Percentiles rank a stretch among this genome's conserved stretches.
Conservation (phyloP, 2,888 invertebrate species). For the Zele albiditarsus region DNA sequence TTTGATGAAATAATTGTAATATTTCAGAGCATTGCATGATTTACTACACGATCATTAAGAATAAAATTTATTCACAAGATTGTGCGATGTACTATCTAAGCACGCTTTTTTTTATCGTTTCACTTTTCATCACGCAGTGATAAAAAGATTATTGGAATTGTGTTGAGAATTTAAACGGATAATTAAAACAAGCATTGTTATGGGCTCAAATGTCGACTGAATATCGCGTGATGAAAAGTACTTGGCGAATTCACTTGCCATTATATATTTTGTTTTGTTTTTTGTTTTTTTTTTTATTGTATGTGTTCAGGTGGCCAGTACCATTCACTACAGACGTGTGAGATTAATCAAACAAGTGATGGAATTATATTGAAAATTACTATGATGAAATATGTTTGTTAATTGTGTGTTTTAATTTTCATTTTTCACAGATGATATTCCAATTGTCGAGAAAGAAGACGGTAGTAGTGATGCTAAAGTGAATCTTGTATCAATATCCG, state of each 20-base stretch:
- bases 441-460: constrained; percentile 81
- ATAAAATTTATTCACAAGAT: background rate
- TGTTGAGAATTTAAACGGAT: background rate
- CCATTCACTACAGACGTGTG: background rate
- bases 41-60: background rate
- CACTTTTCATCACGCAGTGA: background rate
- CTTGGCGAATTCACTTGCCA: no score
- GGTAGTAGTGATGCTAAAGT: constrained; percentile 75
- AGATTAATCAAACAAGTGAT: background rate
- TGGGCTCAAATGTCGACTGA: no score
- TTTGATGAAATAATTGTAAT: background rate
- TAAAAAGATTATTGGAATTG: background rate
- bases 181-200: no score
- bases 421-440: constrained; percentile 86
- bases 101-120: background rate
- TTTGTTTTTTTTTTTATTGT: background rate
- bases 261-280: no score
- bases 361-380: background rate
- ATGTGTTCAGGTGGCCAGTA: background rate
- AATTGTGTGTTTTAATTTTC: background rate
- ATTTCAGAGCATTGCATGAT: background rate
- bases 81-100: background rate
- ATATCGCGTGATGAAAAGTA: background rate
- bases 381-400: background rate
- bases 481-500: constrained; percentile 80